phyloP scores from a whole-genome alignment of 2,797 vertebrate species.

The Brotula barbata region DNA sequence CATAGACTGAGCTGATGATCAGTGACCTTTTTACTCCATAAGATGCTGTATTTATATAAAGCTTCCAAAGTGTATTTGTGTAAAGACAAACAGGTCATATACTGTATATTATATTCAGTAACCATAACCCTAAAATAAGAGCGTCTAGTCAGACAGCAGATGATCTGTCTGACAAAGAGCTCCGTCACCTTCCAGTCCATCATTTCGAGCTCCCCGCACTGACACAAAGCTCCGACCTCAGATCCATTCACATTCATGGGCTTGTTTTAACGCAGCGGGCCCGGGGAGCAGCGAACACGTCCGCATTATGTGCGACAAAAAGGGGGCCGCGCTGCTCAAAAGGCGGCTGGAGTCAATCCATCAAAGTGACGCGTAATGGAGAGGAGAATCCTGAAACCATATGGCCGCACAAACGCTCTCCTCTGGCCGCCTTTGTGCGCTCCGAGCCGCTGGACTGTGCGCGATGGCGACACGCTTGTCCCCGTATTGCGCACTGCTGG shows the following conservation, averaged over 20 bases:
- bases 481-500: conserved; percentile 87
- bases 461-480: conserved; percentile 78
- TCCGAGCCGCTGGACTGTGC: conserved; percentile 8
- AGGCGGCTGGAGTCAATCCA: conserved; percentile 90
- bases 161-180: conserved; percentile 19
- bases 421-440: conserved; percentile 76
- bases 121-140: no score
- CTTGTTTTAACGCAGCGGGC: conserved; percentile 85
- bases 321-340: conserved; percentile 82
- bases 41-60: no score
- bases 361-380: conserved; percentile 96
- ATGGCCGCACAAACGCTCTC: conserved; percentile 87
- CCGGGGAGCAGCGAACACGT: conserved; percentile 79
- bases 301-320: conserved; percentile 83
- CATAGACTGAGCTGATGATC: no score
- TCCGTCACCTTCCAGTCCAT: conserved; percentile 73
- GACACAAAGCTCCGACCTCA: conserved; percentile 65
- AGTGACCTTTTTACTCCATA: no score
- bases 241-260: conserved; percentile 90
- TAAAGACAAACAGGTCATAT: no score
- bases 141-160: conserved; percentile 2
- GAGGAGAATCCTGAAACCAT: conserved; percentile 94
- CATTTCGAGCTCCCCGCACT: conserved; percentile 52
- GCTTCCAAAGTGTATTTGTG: no score
- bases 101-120: neutral